Evolutionary conservation across 2,888 invertebrate genomes (phyloP).

Genomic region (Rhagophthalmus giganteus): DNA sequence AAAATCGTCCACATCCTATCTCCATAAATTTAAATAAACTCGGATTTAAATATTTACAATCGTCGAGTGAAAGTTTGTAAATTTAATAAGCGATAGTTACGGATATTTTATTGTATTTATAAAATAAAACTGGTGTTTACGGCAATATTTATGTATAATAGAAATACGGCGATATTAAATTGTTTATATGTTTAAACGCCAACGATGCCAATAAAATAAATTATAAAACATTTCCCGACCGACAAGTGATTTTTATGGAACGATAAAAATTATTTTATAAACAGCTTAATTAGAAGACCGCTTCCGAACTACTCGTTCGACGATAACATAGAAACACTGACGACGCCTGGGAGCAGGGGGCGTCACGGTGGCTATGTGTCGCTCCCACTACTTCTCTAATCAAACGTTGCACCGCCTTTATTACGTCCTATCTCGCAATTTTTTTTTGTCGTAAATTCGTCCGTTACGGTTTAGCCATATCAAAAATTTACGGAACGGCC

Average conservation of each 20-base stretch:
- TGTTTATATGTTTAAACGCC: constrained; percentile 25
- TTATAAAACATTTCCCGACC: constrained; percentile 17
- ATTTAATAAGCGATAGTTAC: too few relatives aligned
- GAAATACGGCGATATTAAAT: constrained; percentile 19
- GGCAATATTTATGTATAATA: constrained; percentile 19
- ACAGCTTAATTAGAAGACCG: constrained; percentile 22
- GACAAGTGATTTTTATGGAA: constrained; percentile 20
- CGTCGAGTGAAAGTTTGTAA: too few relatives aligned
- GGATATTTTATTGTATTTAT: too few relatives aligned
- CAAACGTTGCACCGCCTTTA: constrained; percentile 23
- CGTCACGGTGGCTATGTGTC: constrained; percentile 9
- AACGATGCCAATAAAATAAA: constrained; percentile 23
- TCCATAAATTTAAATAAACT: too few relatives aligned
- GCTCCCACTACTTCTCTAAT: constrained; percentile 14
- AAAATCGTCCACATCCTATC: not conserved
- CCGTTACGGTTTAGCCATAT: too few relatives aligned
- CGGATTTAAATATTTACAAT: too few relatives aligned
- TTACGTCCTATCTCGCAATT: constrained; percentile 12
- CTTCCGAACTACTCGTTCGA: constrained; percentile 19
- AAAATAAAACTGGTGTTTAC: constrained; percentile 19
- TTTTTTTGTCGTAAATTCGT: too few relatives aligned
- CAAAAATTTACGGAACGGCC: too few relatives aligned
- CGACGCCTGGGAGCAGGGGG: constrained; percentile 17
- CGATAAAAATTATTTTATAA: constrained; percentile 30
- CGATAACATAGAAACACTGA: constrained; percentile 22